Conservation (phyloP, 2,888 invertebrate species). For the Trachelus troglodyta region DNA sequence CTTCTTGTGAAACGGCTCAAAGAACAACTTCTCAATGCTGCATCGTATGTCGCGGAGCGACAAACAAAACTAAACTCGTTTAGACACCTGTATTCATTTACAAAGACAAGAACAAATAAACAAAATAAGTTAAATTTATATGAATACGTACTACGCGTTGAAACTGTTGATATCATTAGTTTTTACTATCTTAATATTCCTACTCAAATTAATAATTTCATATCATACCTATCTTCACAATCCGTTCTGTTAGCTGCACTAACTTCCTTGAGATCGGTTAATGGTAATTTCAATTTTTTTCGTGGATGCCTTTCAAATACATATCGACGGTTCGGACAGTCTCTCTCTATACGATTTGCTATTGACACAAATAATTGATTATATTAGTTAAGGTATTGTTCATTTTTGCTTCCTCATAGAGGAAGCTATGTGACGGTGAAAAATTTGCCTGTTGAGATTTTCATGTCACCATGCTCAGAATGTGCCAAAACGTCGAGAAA, state of each 20-base stretch:
- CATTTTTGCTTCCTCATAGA: too few species aligned
- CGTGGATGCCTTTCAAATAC: slow-evolving; percentile 89
- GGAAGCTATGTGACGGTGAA: too few species aligned
- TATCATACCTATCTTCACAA: slow-evolving; percentile 80
- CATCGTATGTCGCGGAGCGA: slow-evolving; percentile 87
- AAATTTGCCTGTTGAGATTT: too few species aligned
- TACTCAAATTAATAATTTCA: neutral
- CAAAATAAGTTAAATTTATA: neutral
- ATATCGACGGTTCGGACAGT: slow-evolving; percentile 89
- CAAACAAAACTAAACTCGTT: slow-evolving; percentile 91
- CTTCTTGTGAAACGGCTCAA: slow-evolving; percentile 85
- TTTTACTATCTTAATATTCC: neutral
- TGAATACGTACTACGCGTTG: too few species aligned
- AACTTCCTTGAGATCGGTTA: slow-evolving; percentile 86
- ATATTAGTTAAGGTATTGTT: neutral
- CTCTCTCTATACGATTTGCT: slow-evolving; percentile 88
- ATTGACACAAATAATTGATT: slow-evolving; percentile 26
- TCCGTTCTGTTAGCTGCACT: slow-evolving; percentile 88
- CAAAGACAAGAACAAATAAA: neutral
- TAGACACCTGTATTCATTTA: slow-evolving; percentile 71
- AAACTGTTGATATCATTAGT: neutral
- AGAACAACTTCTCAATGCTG: slow-evolving; percentile 81
- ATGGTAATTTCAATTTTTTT: slow-evolving; percentile 83
- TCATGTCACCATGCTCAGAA: too few species aligned
- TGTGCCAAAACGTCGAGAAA: too few species aligned